phyloP scores from a whole-genome alignment of 53 echinoderm and acorn worm genomes.

The Arbacia lixula region DNA sequence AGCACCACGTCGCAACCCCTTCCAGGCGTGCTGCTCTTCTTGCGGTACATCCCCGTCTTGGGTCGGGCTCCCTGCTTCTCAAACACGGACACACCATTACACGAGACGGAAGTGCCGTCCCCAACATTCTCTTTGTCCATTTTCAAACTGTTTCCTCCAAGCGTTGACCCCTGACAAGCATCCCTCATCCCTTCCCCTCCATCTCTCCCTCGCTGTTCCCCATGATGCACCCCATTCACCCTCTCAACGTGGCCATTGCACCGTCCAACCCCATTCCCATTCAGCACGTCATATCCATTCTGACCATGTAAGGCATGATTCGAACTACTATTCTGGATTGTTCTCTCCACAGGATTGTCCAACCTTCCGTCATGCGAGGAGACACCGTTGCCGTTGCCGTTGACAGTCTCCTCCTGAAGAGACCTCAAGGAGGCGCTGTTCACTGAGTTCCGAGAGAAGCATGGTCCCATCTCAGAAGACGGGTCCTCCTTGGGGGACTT shows the following conservation, averaged over 20 bases:
- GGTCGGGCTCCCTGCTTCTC: constrained; percentile 44
- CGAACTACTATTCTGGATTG: not conserved
- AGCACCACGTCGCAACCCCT: constrained; percentile 3
- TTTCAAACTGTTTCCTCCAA: not conserved
- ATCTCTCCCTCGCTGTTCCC: not conserved
- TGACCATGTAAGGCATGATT: not conserved
- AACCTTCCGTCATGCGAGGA: not conserved
- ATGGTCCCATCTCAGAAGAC: not conserved
- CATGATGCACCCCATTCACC: constrained; percentile 5
- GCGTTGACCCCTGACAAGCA: not conserved
- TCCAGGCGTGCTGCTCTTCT: constrained; percentile 20
- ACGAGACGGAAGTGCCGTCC: not conserved
- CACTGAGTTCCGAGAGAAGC: not conserved
- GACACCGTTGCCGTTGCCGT: not conserved
- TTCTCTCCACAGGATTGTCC: constrained; percentile 19
- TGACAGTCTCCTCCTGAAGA: not conserved
- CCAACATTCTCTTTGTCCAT: not conserved
- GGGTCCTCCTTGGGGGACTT: constrained; percentile 33
- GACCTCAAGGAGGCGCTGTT: not conserved
- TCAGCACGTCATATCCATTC: constrained; percentile 16
- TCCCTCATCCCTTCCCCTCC: not conserved
- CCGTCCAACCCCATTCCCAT: constrained; percentile 14
- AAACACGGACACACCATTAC: constrained; percentile 26
- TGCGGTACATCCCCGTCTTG: constrained; percentile 40
- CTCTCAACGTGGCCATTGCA: not conserved